Evolutionary conservation across 1,140 invertebrate genomes (phyloP), one percentile per base, ranked within the genome.

Genomic region (Halictus rubicundus): DNA sequence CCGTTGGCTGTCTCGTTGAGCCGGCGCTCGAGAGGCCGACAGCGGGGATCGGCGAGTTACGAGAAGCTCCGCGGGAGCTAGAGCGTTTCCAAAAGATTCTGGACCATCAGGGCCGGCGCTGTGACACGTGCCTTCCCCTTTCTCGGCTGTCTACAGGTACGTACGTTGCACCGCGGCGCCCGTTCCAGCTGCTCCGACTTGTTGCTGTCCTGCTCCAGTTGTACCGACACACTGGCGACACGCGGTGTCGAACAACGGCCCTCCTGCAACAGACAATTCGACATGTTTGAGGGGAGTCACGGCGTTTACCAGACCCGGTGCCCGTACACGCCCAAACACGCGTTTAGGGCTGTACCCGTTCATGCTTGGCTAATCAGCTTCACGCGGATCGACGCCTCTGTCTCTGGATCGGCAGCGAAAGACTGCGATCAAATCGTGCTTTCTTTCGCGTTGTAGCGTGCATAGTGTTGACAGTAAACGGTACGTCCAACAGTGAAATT

Each of bases 201-300:
- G 88, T 92, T 92, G 89, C 90, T 91, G 87, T 92, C 91, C 83
- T 92, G 92, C 70, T 92, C 91, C n/a, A 92, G 89, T 37, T 91
- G 91, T 46, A 92, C 91, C 42, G 92, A 91, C 61, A 92, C 91
- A 64, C 90, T 91, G 37, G 91, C 91, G 69, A 92, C 89, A 59
- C 90, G 89, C 9, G 91, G 90, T 16, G 90, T 85, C 60, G 91
- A 88, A 85, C 91, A 92, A 71, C 89, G 89, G 37, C 85, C 89
- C 69, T 92, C 91, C 91, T 92, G 83, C 52, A 86, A 89, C 89
- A 89, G 80, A 88, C 64, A 80, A 84, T 86, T 69, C 59, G 68
- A 69, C 68, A 61, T 60, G 82, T 69, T 78, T 81, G 14, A 80
- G n/a, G 72, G 68, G 66, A 25, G 54, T 60, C 16, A 42, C 74